phyloP scores from a whole-genome alignment of 2,888 invertebrate species.

The Eristalinus aeneus region DNA sequence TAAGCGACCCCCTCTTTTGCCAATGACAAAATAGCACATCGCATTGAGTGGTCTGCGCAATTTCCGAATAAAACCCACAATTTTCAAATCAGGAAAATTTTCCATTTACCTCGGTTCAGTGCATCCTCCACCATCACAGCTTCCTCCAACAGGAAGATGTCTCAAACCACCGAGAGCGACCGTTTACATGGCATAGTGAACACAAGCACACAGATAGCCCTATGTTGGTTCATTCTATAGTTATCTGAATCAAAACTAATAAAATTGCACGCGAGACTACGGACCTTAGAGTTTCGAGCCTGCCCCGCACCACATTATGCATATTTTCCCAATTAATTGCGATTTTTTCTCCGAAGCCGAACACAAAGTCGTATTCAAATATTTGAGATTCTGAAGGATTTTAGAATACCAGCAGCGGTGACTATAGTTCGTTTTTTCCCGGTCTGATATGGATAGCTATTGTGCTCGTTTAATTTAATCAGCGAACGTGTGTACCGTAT shows the following conservation, averaged over 20 bases:
- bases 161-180: background rate
- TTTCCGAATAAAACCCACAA: slow-evolving; percentile 11
- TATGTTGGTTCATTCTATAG: background rate
- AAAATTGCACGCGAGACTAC: background rate
- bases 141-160: background rate
- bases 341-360: slow-evolving; percentile 16
- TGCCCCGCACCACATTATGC: slow-evolving; percentile 20
- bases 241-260: slow-evolving; percentile 22
- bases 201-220: background rate
- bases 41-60: background rate
- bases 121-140: background rate
- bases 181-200: background rate
- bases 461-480: slow-evolving; percentile 51
- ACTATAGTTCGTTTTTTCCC: background rate
- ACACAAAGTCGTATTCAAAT: slow-evolving; percentile 49
- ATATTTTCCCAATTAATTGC: slow-evolving; percentile 52
- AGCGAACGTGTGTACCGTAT: slow-evolving; percentile 28
- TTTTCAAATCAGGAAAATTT: slow-evolving; percentile 41
- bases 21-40: slow-evolving; percentile 37
- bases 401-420: background rate
- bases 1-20: background rate
- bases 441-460: slow-evolving; percentile 32
- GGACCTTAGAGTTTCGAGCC: background rate
- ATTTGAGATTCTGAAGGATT: slow-evolving; percentile 38
- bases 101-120: slow-evolving; percentile 19